Conservation (phyloP, 2,888 invertebrate genomes). For the Lacanobia wlatinum region DNA sequence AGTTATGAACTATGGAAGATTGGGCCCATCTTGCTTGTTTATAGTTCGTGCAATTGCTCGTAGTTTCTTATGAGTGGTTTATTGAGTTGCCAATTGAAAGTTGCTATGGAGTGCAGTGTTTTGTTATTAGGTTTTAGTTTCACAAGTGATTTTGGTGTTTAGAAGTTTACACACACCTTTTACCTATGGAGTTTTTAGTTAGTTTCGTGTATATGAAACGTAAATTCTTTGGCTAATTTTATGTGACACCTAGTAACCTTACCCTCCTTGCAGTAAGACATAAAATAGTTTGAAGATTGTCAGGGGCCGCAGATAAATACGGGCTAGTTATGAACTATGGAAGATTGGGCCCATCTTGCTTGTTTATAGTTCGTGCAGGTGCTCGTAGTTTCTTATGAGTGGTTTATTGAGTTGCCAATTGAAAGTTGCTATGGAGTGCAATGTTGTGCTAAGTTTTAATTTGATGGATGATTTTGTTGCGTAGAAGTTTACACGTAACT, state of each 20-base stretch:
- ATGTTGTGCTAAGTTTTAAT: not conserved
- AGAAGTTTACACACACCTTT: too few species aligned
- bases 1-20: slow-evolving; percentile 43
- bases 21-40: slow-evolving; percentile 20
- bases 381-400: not conserved
- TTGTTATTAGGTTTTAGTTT: not conserved
- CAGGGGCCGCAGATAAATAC: too few species aligned
- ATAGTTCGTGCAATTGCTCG: slow-evolving; percentile 10
- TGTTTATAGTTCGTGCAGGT: slow-evolving; percentile 23
- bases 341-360: slow-evolving; percentile 16
- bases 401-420: slow-evolving; percentile 13
- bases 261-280: too few species aligned
- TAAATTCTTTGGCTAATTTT: too few species aligned
- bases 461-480: not conserved
- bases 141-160: not conserved
- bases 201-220: too few species aligned
- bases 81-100: slow-evolving; percentile 14
- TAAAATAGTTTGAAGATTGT: too few species aligned
- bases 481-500: too few species aligned
- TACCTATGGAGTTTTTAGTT: too few species aligned
- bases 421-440: not conserved
- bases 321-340: slow-evolving; percentile 41
- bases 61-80: not conserved
- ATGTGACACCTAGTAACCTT: too few species aligned
- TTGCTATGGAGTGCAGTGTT: not conserved